These are phyloP conservation scores for Columbina picui DNA, from an alignment of 2,113 vertebrate genomes.

Conservation along the genomic window DNA sequence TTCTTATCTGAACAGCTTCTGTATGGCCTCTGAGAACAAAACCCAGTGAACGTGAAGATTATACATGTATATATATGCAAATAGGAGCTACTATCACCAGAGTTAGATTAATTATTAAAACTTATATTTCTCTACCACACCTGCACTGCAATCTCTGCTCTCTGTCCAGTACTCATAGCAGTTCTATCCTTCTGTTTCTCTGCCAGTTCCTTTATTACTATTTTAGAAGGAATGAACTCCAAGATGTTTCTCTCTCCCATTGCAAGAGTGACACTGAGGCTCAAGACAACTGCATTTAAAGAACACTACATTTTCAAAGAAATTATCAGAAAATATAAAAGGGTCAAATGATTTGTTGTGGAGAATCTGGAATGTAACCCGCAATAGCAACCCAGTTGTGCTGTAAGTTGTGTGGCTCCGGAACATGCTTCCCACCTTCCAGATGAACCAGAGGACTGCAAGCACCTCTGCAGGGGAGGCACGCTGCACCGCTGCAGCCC, in stretches of 20 bases:
- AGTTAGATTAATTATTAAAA: neutral
- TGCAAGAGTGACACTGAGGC: neutral
- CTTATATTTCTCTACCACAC: neutral
- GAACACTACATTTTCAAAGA: neutral
- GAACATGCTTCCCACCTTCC: neutral
- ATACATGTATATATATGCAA: neutral
- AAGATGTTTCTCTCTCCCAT: neutral
- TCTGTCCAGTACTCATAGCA: neutral
- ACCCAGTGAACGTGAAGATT: neutral
- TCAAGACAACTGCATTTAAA: neutral
- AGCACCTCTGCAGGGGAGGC: neutral
- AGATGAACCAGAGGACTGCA: neutral
- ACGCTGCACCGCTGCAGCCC: neutral
- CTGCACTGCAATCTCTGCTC: neutral
- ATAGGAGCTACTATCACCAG: neutral
- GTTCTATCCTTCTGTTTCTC: neutral
- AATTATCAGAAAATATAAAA: neutral
- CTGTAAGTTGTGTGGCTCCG: fast-evolving
- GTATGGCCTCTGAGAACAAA: neutral
- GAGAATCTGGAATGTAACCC: neutral
- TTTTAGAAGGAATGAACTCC: neutral
- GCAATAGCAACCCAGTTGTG: neutral
- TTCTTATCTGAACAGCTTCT: neutral
- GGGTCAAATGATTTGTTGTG: neutral
- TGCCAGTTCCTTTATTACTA: neutral